A percentile compares a stretch with the other conserved stretches of the same genome.
Conservation (phyloP, 2,797 vertebrate species). For the Petrocephalus schoutedeni region DNA sequence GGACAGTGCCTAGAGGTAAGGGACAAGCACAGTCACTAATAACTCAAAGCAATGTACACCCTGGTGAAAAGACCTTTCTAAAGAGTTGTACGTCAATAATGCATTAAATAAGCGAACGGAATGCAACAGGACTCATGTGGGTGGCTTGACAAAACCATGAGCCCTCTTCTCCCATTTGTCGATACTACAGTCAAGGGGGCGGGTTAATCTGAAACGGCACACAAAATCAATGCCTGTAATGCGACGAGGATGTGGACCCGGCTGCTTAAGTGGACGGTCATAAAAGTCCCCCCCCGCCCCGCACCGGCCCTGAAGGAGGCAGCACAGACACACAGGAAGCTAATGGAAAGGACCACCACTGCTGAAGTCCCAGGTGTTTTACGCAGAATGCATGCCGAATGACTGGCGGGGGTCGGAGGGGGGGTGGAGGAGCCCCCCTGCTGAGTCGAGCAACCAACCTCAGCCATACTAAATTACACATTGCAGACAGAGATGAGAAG, state of each 20-base stretch:
- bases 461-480: constrained; percentile 3
- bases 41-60: neutral
- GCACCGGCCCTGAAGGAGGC: neutral
- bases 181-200: neutral
- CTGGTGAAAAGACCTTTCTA: neutral
- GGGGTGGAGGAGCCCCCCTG: neutral
- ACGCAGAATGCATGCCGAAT: neutral
- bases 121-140: neutral
- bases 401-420: neutral
- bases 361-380: neutral
- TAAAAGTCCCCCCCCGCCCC: neutral
- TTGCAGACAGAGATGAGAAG: neutral
- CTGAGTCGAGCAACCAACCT: neutral
- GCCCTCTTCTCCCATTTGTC: neutral
- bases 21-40: neutral
- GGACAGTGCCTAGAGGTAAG: neutral
- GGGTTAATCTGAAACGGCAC: neutral
- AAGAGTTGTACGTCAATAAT: neutral
- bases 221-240: neutral
- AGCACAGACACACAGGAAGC: neutral
- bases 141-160: neutral
- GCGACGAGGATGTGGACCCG: neutral
- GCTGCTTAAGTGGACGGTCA: neutral
- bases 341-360: neutral
- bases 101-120: neutral